Base-by-base conservation (phyloP, 92 coral and sea anemone genomes). In the Epizoanthus ramosus region DNA sequence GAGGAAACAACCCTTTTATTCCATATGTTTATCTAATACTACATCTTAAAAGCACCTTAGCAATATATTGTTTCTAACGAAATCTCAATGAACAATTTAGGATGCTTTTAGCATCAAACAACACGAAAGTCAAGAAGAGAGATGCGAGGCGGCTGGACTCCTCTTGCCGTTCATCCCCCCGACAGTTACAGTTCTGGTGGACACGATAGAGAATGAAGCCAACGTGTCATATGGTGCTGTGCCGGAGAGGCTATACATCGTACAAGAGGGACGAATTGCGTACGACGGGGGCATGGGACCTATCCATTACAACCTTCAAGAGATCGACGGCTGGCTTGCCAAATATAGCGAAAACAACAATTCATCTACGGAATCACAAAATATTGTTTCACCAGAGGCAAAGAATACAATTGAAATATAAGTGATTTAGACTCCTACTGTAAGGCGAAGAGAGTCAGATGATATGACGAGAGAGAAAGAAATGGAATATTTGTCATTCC, bases 211-310 rank as follows among this genome's bases (percentile, higher is more conserved):
- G 19, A 85, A 95, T 88, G 85, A 90, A 63, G 93, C 97, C 21
- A 90, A 85, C 53, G 60, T 35, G 12, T 77, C 89, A 17, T 95
- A 86, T 73, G 98, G 92, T 6, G 97, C 98, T 0, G 76, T 56
- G 16, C 98, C 98, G 3, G 94, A 91, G 75, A 70, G 97, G 37
- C 91, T 93, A 16, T 93, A 80, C 88, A 74, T 95, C 57, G 76
- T 95, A 68, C 67, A 71, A 54, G 83, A 91, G 31, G 92, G 92
- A 39, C 25, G 71, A 58, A 75, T 95, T 53, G 88, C 75, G 21
- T 95, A 89, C 60, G 84, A 79, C 28, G 98, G 98, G 14, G 98
- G 98, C 12, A 69, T 90, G 60, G 98, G 98, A 1, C 98, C 98
- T 6, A 54, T 85, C 58, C 81, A 89, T 18, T 95, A 87, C 77